These are phyloP conservation scores for Agelas oroides DNA, from an alignment of 37 sponge, comb jelly and placozoan species.

Conservation along the genomic window DNA sequence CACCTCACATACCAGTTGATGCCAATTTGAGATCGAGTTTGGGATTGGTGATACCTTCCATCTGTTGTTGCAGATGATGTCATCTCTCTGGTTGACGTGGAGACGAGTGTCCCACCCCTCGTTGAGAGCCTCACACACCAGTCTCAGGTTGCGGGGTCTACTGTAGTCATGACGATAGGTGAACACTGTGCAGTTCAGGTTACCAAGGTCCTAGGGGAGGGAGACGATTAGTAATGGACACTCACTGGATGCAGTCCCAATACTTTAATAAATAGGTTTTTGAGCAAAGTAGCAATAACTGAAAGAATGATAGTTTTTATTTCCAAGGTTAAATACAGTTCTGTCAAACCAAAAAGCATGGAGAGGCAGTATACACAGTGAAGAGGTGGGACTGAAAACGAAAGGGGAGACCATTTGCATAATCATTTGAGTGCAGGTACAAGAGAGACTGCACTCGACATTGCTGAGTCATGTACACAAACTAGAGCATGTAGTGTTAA, in stretches of 20 bases:
- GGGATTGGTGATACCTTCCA: too few species aligned
- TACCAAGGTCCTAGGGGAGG: slow-evolving; percentile 73
- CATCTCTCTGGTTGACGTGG: slow-evolving; percentile 60
- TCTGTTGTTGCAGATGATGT: slow-evolving; percentile 56
- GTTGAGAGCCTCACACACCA: slow-evolving; percentile 52
- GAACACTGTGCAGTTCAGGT: slow-evolving; percentile 83
- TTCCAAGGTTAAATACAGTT: too few species aligned
- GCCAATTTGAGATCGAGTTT: too few species aligned
- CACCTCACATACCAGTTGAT: too few species aligned
- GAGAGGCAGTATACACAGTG: too few species aligned
- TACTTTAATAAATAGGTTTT: background rate
- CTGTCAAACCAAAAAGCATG: too few species aligned
- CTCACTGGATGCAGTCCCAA: background rate
- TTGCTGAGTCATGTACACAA: too few species aligned
- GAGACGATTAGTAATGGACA: background rate
- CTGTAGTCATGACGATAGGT: slow-evolving; percentile 57
- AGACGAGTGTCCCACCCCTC: slow-evolving; percentile 62
- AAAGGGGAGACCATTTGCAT: too few species aligned
- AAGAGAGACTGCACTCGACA: too few species aligned
- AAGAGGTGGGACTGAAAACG: too few species aligned
- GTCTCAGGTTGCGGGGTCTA: slow-evolving; percentile 65
- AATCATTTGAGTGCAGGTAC: too few species aligned
- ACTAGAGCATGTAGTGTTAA: too few species aligned
- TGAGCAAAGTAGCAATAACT: background rate
- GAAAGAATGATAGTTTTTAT: background rate